phyloP scores from a whole-genome alignment of 2,113 vertebrate species.

The Tapirus terrestris region DNA sequence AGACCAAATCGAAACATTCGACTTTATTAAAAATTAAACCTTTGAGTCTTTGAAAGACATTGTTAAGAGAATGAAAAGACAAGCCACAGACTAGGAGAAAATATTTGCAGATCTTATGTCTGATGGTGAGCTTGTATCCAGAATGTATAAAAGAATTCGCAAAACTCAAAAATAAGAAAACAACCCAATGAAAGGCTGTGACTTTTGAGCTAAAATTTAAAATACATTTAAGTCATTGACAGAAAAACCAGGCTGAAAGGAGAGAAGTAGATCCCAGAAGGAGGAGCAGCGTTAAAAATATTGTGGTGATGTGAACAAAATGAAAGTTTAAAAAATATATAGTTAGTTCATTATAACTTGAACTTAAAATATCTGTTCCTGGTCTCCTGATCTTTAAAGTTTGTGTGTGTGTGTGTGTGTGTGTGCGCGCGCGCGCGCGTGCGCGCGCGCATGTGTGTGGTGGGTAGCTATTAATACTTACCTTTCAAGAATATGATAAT shows the following conservation, averaged over 20 bases:
- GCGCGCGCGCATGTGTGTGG: no score
- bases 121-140: background rate
- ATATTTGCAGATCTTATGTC: background rate
- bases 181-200: background rate
- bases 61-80: background rate
- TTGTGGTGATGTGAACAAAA: background rate
- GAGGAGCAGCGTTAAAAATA: background rate
- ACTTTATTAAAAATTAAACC: background rate
- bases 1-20: background rate
- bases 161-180: slow-evolving; percentile 8
- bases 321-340: background rate
- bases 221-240: background rate
- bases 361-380: background rate
- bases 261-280: background rate
- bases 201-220: background rate
- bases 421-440: no score
- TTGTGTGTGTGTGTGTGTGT: background rate
- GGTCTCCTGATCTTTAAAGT: background rate
- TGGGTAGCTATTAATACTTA: slow-evolving; percentile 4
- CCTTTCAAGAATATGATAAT: slow-evolving; percentile 30
- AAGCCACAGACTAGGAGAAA: background rate
- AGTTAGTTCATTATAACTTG: background rate
- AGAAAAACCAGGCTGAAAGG: background rate
- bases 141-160: background rate
- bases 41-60: background rate